Evolutionary conservation across 2,113 vertebrate genomes (phyloP).

Genomic region (Henicopernis longicauda): DNA sequence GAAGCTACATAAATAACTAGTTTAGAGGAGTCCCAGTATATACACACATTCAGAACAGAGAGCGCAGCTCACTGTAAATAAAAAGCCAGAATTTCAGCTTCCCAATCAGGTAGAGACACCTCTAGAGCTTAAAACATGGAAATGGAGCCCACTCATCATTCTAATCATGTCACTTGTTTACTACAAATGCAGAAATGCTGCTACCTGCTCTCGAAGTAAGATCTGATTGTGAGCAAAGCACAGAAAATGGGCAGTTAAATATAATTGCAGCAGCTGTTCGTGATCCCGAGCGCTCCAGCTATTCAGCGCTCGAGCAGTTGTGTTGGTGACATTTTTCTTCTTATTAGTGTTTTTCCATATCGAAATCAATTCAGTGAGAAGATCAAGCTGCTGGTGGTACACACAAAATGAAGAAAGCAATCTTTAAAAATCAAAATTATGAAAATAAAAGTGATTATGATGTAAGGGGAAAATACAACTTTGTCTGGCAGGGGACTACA

Average conservation of each 20-base stretch:
- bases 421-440: background rate
- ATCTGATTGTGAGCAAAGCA: slow-evolving; percentile 30
- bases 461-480: background rate
- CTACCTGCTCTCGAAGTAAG: slow-evolving; percentile 42
- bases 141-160: background rate
- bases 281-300: background rate
- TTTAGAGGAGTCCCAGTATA: background rate
- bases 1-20: background rate
- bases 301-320: background rate
- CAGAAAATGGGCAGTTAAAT: slow-evolving; percentile 5
- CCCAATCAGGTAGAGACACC: background rate
- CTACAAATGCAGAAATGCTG: background rate
- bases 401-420: background rate
- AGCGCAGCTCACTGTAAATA: background rate
- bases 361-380: background rate
- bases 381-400: background rate
- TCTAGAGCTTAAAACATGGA: background rate
- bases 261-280: slow-evolving; percentile 14
- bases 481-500: background rate
- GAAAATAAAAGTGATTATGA: background rate
- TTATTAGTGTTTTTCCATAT: background rate
- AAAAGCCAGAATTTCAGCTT: background rate
- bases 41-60: background rate
- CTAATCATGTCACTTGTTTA: slow-evolving; percentile 51
- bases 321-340: background rate